A percentile compares a stretch with the other conserved stretches of the same genome.
phyloP scores from a whole-genome alignment of 2,797 vertebrate genomes.

The Meriones psammophilus region DNA sequence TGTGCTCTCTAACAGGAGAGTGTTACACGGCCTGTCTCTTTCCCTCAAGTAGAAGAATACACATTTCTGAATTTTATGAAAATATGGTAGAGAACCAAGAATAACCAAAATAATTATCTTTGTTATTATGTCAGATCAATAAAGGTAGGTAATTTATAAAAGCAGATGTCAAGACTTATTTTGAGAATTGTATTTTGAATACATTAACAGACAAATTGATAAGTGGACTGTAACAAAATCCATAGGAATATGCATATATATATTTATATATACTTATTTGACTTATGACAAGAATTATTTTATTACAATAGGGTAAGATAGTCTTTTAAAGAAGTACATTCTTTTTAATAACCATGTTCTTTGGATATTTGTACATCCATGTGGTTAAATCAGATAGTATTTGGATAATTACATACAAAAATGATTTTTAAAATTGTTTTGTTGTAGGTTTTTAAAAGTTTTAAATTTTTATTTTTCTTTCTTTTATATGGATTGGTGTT shows the following conservation, averaged over 20 bases:
- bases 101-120: not conserved
- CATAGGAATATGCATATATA: not conserved
- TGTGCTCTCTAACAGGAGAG: not conserved
- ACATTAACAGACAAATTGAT: not conserved
- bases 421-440: not conserved
- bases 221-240: not conserved
- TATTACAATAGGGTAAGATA: not conserved
- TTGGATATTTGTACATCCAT: not conserved
- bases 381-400: not conserved
- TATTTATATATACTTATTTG: not conserved
- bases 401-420: not conserved
- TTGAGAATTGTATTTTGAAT: conserved; percentile 9
- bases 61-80: conserved; percentile 17
- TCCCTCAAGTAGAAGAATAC: conserved; percentile 11
- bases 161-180: conserved; percentile 20
- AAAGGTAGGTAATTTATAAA: conserved; percentile 12
- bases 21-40: not conserved
- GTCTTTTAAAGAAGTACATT: not conserved
- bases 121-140: not conserved
- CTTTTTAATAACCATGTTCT: not conserved
- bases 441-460: not conserved
- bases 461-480: too few relatives aligned
- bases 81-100: not conserved
- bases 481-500: too few relatives aligned
- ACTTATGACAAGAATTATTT: not conserved